Conservation (phyloP, 92 coral and sea anemone genomes). For the Virgularia gustaviana region DNA sequence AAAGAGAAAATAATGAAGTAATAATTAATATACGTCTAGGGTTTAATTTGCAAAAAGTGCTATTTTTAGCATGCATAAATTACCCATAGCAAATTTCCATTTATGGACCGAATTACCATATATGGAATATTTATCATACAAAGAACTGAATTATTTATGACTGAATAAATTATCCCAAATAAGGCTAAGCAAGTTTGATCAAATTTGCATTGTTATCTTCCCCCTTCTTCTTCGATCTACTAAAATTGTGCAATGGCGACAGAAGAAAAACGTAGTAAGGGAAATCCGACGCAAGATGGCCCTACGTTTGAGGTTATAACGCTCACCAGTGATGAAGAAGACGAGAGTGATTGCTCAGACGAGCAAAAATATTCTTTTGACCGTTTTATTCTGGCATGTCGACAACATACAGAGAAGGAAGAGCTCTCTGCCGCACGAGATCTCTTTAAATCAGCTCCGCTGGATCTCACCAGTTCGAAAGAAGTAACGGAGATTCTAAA, state of each 20-base stretch:
- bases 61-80: constrained; percentile 30
- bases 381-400: constrained; percentile 45
- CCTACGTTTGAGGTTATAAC: constrained; percentile 34
- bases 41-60: neutral
- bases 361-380: constrained; percentile 56
- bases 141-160: neutral
- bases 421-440: constrained; percentile 53
- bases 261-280: neutral
- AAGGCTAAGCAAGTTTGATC: constrained; percentile 23
- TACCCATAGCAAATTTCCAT: neutral
- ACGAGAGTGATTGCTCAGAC: constrained; percentile 53
- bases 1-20: no score
- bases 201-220: neutral
- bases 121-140: constrained; percentile 24
- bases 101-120: constrained; percentile 26
- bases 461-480: constrained; percentile 63
- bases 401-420: constrained; percentile 54
- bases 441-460: constrained; percentile 65
- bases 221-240: neutral
- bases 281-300: constrained; percentile 5
- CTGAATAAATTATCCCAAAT: constrained; percentile 62
- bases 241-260: no score
- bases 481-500: constrained; percentile 55
- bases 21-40: no score
- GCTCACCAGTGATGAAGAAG: constrained; percentile 83